Base-by-base conservation (phyloP, 1,140 invertebrate genomes). In the Bombus terrestris region DNA sequence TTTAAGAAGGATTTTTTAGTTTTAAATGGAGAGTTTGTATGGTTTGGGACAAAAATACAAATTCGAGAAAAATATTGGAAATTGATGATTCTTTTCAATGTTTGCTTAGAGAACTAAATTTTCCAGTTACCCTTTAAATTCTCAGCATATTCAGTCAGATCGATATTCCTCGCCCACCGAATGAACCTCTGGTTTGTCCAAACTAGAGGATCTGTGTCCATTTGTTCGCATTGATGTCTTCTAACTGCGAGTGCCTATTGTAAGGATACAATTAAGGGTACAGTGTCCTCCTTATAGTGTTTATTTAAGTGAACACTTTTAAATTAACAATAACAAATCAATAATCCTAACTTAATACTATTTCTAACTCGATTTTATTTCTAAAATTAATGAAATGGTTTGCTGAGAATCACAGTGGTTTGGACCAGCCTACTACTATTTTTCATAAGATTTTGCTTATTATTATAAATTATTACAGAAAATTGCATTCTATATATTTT, bases 131-230 rank as follows among this genome's bases (percentile, higher is more conserved):
- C 98, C 97, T 98, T 98, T n/a, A 99, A 96, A 94, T 99, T 99
- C 86, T 98, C 98, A 86, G 98, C 97, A 93, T 98, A 99, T 96
- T 99, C 98, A 72, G 97, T 97, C 90, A 99, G 96, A 95, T 99
- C 98, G 92, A 99, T 99, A 93, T 97, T 98, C 90, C 98, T 96
- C 37, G 98, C 97, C 98, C 98, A 99, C 91, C 98, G 97, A 85
- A 99, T 97, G 92, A 99, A 98, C 92, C 98, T 96, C 91, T 98
- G 97, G 96, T 99, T 99, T 85, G 98, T 99, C 98, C 98, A 99
- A 37, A 99, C 98, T 78, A 99, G 95, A 64, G 98, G 98, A 96
- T 99, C 98, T 35, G 97, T 97, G 92, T 98, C 98, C 66, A 97
- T 97, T 90, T 97, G 97, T 93, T 99, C 98, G 93, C 98, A 98